phyloP scores from a whole-genome alignment of 2,797 vertebrate species.

The Tapera naevia region DNA sequence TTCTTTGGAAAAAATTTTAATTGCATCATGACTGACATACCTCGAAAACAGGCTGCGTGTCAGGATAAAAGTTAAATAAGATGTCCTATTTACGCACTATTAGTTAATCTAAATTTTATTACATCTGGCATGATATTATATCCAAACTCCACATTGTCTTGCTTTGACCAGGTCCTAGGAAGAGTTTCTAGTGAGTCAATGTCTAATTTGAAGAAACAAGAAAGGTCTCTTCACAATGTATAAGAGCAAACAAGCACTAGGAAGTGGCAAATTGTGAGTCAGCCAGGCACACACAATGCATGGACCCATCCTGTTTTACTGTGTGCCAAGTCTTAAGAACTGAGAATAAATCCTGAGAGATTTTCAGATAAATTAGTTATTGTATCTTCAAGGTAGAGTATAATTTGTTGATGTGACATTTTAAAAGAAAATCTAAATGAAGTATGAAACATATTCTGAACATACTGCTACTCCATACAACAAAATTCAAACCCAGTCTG shows the following conservation, averaged over 20 bases:
- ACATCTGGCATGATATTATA: background rate
- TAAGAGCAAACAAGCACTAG: background rate
- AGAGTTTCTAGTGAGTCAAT: background rate
- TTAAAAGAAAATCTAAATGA: background rate
- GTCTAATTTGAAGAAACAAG: background rate
- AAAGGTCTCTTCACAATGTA: background rate
- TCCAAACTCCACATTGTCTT: background rate
- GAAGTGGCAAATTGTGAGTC: background rate
- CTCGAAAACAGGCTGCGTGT: background rate
- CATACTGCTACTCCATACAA: background rate
- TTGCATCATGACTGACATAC: background rate
- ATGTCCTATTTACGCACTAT: background rate
- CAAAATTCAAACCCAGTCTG: background rate
- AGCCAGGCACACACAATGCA: accelerated
- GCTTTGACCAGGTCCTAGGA: background rate
- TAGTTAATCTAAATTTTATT: background rate
- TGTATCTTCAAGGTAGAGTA: background rate
- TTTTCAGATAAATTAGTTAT: background rate
- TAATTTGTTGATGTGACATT: background rate
- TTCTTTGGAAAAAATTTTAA: background rate
- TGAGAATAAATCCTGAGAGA: background rate
- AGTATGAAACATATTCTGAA: background rate
- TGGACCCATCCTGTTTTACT: background rate
- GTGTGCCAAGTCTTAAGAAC: background rate
- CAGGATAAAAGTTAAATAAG: background rate